Evolutionary conservation across 2,888 invertebrate species (phyloP), one percentile per base, ranked within the genome.

Genomic region (Stenchaetothrips biformis): DNA sequence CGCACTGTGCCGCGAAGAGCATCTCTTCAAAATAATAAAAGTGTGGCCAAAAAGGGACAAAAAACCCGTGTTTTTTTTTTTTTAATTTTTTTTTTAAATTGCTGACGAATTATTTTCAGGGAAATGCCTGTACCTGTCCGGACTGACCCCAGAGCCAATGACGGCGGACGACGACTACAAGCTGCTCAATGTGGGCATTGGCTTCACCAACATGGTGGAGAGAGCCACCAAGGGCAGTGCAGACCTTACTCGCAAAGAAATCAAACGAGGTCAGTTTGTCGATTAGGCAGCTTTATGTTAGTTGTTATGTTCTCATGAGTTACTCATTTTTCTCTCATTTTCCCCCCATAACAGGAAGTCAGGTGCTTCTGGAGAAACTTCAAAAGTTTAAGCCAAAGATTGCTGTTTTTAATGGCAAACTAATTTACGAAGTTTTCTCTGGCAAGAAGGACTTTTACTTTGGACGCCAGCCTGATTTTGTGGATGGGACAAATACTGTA

Each of bases 391-490:
- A 94, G 85, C 98, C 98, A 83, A 98, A 98, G 90, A 96, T 98
- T 84, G 97, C 97, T 80, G 97, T 97, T 78, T 98, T 98, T 88
- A 98, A 98, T 90, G 98, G 98, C n/a, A 98, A 98, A 90, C 92
- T 98, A 84, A 98, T 98, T 85, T 98, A 97, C 88, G 98, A 98
- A 88, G 95, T 98, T 79, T 98, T 97, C 89, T 95, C 96, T 82
- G 98, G 98, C 21, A 96, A 96, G 88, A 98, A 98, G 88, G 97
- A 98, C 88, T 98, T 98, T 87, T 93, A 95, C 86, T 97, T 98
- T 88, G 98, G 98, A 78, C 93, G 97, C 84, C 98, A 98, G 87
- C 96, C 97, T 0, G 96, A 96, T 86, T 92, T 94, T 82, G 92
- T 98, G 79, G 95, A 97, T 84, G 97, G 97, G 82, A 97, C 97